Evolutionary conservation across 2,113 vertebrate species (phyloP).

Genomic region (Zingel zingel): DNA sequence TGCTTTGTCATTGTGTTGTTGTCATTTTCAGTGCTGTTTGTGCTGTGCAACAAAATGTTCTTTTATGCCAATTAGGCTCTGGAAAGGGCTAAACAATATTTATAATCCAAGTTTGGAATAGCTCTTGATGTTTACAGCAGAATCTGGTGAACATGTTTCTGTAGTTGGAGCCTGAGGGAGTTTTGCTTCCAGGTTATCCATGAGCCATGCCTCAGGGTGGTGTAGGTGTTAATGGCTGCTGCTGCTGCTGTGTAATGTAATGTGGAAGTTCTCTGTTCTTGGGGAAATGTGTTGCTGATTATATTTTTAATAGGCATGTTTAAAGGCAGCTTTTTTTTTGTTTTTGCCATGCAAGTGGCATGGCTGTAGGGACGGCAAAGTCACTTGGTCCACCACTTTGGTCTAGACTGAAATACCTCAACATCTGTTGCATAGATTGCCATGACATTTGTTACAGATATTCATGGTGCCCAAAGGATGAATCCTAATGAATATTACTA

Average conservation of each 20-base stretch:
- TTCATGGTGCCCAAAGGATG: neutral
- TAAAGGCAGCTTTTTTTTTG: neutral
- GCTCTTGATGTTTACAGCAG: conserved; percentile 5
- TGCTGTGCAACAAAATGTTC: neutral
- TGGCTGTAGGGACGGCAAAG: neutral
- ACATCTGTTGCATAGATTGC: too few species aligned
- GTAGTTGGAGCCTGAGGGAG: conserved; percentile 4
- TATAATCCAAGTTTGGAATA: neutral
- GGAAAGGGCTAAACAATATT: neutral
- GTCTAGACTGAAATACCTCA: neutral
- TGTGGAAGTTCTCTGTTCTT: conserved; percentile 8
- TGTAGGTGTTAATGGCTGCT: conserved; percentile 35
- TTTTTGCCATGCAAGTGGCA: neutral
- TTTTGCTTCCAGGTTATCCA: conserved; percentile 27
- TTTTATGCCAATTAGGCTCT: neutral
- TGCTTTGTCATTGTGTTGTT: neutral
- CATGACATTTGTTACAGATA: neutral
- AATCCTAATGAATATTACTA: too few species aligned
- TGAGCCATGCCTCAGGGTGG: conserved; percentile 24
- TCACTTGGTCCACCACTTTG: neutral
- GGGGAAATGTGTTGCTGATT: neutral
- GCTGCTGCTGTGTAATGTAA: neutral
- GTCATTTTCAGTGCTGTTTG: conserved; percentile 4
- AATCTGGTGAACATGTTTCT: conserved; percentile 10
- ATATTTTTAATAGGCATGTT: neutral